Conservation (phyloP, 2,113 vertebrate genomes). For the Taurulus bubalis region DNA sequence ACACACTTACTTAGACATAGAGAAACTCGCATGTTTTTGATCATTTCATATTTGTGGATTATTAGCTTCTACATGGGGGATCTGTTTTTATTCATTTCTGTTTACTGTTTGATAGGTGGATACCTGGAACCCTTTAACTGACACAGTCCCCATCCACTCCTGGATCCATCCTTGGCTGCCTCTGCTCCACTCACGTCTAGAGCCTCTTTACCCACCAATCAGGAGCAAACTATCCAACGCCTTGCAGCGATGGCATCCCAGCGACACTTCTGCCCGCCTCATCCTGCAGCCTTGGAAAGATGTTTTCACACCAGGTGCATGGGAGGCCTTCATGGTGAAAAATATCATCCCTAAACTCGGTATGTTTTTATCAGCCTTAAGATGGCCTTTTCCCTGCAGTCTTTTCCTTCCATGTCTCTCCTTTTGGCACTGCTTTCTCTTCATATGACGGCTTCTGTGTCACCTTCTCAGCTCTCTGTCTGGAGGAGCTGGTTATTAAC, state of each 20-base stretch:
- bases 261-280: conserved; percentile 93
- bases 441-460: neutral
- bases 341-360: conserved; percentile 98
- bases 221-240: conserved; percentile 94
- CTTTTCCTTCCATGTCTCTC: neutral
- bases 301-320: conserved; percentile 94
- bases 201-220: conserved; percentile 95
- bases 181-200: conserved; percentile 91
- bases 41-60: neutral
- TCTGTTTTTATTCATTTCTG: neutral
- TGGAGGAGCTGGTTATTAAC: conserved; percentile 94
- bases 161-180: conserved; percentile 99
- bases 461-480: conserved; percentile 87
- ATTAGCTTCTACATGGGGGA: neutral
- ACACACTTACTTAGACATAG: neutral
- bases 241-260: conserved; percentile 97
- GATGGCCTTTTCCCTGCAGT: neutral
- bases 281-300: conserved; percentile 99
- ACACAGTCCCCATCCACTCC: conserved; percentile 97
- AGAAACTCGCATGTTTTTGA: neutral
- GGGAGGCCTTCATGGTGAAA: conserved; percentile 99
- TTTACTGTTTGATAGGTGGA: conserved; percentile 86
- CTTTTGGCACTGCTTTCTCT: neutral
- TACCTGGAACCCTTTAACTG: conserved; percentile 95
- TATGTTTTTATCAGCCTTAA: conserved; percentile 69